A percentile compares a stretch with the other conserved stretches of the same genome.
Conservation (phyloP, 2,888 invertebrate species). For the Ptychoptera albimana region DNA sequence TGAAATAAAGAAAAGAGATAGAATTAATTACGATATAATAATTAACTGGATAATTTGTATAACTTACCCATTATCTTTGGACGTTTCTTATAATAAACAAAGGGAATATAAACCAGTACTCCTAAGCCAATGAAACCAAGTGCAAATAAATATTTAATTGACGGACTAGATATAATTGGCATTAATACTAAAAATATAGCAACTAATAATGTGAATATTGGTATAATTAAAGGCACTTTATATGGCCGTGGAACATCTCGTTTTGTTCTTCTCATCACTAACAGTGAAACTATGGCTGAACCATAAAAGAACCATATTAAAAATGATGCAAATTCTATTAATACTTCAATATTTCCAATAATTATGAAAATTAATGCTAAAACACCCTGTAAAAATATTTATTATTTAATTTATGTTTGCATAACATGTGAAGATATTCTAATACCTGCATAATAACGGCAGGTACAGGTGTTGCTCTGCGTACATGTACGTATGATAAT, state of each 20-base stretch:
- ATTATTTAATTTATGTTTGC: background rate
- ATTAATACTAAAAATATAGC: slow-evolving; percentile 56
- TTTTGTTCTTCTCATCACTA: slow-evolving; percentile 55
- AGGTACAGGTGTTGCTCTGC: slow-evolving; percentile 58
- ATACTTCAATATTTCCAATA: slow-evolving; percentile 53
- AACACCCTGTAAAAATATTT: slow-evolving; percentile 36
- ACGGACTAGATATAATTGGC: slow-evolving; percentile 61
- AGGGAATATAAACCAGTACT: slow-evolving; percentile 52
- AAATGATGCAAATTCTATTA: slow-evolving; percentile 78
- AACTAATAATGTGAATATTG: slow-evolving; percentile 51
- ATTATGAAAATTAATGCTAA: slow-evolving; percentile 55
- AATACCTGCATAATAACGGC: slow-evolving; percentile 64
- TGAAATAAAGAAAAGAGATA: slow-evolving; percentile 29
- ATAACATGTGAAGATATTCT: slow-evolving; percentile 46
- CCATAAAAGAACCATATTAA: slow-evolving; percentile 81
- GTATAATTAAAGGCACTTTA: slow-evolving; percentile 53
- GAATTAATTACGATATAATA: background rate
- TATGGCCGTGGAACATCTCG: slow-evolving; percentile 54
- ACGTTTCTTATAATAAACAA: slow-evolving; percentile 51
- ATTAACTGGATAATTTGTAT: background rate
- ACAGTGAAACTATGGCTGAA: slow-evolving; percentile 58
- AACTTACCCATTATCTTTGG: slow-evolving; percentile 47
- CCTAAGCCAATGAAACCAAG: slow-evolving; percentile 54
- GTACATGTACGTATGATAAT: slow-evolving; percentile 62
- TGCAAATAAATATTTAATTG: slow-evolving; percentile 60